A percentile compares a stretch with the other conserved stretches of the same genome.
phyloP scores from a whole-genome alignment of 2,797 vertebrate species.

The Sitta carolinensis region DNA sequence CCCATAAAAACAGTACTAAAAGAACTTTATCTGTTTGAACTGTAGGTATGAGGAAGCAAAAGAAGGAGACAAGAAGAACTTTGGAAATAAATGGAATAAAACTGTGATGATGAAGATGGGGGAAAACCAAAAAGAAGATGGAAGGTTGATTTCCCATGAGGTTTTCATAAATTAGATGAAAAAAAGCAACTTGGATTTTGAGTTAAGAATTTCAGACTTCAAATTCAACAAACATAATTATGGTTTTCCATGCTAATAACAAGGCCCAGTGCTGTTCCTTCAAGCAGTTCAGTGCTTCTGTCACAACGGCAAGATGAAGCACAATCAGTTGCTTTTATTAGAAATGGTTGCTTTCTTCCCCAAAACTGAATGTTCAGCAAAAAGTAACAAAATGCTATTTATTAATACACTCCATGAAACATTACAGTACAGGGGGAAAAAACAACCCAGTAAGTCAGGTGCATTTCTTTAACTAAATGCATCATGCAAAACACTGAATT shows the following conservation, averaged over 20 bases:
- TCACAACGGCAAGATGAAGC: neutral
- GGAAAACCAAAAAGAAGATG: neutral
- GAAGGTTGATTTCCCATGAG: neutral
- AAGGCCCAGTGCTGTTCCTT: neutral
- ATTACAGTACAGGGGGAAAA: neutral
- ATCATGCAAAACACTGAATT: constrained; percentile 66
- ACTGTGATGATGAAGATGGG: neutral
- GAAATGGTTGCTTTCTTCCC: neutral
- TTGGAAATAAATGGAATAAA: neutral
- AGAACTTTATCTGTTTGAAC: constrained; percentile 14
- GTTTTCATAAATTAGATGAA: neutral
- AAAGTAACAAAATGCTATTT: constrained; percentile 29
- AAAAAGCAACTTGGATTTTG: neutral
- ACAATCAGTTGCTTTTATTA: neutral
- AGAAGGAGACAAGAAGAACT: neutral
- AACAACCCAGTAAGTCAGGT: constrained; percentile 17
- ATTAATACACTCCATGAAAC: constrained; percentile 18
- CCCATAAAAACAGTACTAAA: constrained; percentile 29
- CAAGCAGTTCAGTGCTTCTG: neutral
- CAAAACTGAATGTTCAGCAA: neutral
- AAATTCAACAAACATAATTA: neutral
- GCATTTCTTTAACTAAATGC: constrained; percentile 55
- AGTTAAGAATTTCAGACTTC: neutral
- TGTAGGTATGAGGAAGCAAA: neutral
- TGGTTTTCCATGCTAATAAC: neutral